Evolutionary conservation across 2,888 invertebrate species (phyloP).

Genomic region (Xestobium rufovillosum): DNA sequence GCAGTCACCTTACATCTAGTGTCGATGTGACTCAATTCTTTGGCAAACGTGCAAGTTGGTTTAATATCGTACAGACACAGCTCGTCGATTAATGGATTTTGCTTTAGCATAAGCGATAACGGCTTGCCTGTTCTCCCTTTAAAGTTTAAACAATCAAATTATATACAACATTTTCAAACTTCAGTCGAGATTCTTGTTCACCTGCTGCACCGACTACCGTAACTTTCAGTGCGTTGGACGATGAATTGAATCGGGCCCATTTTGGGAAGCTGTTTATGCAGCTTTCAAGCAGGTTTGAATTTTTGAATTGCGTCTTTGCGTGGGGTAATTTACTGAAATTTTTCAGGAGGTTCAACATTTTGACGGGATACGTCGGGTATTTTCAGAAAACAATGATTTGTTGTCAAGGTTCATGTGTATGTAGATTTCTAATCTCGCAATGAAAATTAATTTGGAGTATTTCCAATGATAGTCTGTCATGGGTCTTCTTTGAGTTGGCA

Average conservation of each 20-base stretch:
- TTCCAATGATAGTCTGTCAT: too few relatives aligned
- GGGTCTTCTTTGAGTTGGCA: too few relatives aligned
- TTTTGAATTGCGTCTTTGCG: neutral
- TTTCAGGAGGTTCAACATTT: constrained; percentile 1
- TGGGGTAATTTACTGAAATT: neutral
- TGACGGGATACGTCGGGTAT: too few relatives aligned
- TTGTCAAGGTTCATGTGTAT: too few relatives aligned
- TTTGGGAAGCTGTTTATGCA: neutral
- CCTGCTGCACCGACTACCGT: neutral
- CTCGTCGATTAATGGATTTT: constrained; percentile 50
- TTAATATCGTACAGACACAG: constrained; percentile 51
- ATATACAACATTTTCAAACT: neutral
- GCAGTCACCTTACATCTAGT: constrained; percentile 42
- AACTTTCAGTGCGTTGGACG: neutral
- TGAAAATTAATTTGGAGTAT: too few relatives aligned
- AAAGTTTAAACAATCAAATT: constrained; percentile 24
- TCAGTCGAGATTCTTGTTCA: too few relatives aligned
- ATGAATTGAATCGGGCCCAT: neutral
- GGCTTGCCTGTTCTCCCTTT: constrained; percentile 49
- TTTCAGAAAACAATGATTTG: too few relatives aligned
- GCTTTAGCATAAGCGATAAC: constrained; percentile 51
- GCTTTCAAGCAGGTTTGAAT: neutral
- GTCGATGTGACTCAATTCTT: constrained; percentile 44
- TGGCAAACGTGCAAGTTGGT: constrained; percentile 35
- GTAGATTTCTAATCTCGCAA: too few relatives aligned